These are phyloP conservation scores for Quadroppia sp. DNA, from an alignment of 2,888 invertebrate species.

Conservation along the genomic window DNA sequence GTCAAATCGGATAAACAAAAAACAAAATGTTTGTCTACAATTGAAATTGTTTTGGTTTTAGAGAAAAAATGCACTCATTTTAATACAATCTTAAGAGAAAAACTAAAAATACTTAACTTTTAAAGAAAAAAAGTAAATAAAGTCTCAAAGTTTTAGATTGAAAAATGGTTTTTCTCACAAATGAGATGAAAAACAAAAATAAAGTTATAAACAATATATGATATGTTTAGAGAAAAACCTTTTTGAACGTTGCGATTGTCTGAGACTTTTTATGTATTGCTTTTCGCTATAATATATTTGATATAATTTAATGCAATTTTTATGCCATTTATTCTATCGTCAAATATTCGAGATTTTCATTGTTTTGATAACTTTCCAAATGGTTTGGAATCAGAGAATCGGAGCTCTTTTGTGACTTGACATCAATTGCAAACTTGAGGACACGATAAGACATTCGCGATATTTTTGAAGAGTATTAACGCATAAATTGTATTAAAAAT, in stretches of 20 bases:
- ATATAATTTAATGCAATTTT: neutral
- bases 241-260: constrained; percentile 2
- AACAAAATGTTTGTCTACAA: neutral
- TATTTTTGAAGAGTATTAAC: constrained; percentile 22
- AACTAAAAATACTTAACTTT: too few relatives aligned
- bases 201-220: constrained; percentile 7
- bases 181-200: neutral
- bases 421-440: neutral
- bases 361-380: constrained; percentile 5
- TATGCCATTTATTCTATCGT: constrained; percentile 6
- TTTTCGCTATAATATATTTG: neutral
- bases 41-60: neutral
- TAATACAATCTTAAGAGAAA: too few relatives aligned
- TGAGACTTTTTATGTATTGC: neutral
- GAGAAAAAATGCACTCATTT: neutral
- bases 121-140: too few relatives aligned
- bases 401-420: neutral
- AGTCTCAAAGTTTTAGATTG: neutral
- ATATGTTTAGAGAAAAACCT: neutral
- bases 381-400: constrained; percentile 2
- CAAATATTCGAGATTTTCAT: neutral
- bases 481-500: neutral
- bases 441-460: neutral
- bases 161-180: constrained; percentile 12
- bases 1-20: neutral